These are phyloP conservation scores for Coreoperca whiteheadi DNA, from an alignment of 2,113 vertebrate species.

Conservation along the genomic window DNA sequence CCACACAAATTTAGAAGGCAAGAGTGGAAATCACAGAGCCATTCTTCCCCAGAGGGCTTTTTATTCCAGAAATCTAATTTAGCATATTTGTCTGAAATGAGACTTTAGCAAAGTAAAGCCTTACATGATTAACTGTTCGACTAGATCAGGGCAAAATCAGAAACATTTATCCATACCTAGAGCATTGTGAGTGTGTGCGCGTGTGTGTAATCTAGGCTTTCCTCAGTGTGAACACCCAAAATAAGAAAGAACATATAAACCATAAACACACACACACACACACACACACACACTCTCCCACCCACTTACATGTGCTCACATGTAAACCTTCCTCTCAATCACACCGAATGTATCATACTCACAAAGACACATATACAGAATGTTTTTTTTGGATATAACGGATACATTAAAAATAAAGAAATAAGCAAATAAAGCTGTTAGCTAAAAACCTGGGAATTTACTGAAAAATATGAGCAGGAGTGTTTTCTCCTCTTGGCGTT, in stretches of 20 bases:
- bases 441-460: background rate
- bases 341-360: background rate
- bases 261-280: constrained; percentile 6
- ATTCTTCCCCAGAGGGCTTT: constrained; percentile 62
- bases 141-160: constrained; percentile 55
- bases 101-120: constrained; percentile 66
- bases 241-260: background rate
- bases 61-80: constrained; percentile 63
- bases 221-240: constrained; percentile 4
- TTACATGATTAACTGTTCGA: constrained; percentile 68
- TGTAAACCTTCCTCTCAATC: background rate
- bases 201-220: constrained; percentile 18
- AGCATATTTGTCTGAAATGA: constrained; percentile 63
- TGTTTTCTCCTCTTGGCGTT: constrained; percentile 25
- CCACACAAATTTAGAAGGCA: constrained; percentile 74
- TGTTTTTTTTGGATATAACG: background rate
- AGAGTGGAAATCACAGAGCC: constrained; percentile 54
- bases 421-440: background rate
- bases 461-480: background rate
- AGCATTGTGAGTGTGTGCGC: constrained; percentile 22
- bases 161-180: constrained; percentile 45
- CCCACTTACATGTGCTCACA: background rate
- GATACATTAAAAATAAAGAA: background rate
- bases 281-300: background rate
- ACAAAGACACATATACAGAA: background rate